Conservation (phyloP, 2,113 vertebrate genomes). For the Tragelaphus strepsiceros region DNA sequence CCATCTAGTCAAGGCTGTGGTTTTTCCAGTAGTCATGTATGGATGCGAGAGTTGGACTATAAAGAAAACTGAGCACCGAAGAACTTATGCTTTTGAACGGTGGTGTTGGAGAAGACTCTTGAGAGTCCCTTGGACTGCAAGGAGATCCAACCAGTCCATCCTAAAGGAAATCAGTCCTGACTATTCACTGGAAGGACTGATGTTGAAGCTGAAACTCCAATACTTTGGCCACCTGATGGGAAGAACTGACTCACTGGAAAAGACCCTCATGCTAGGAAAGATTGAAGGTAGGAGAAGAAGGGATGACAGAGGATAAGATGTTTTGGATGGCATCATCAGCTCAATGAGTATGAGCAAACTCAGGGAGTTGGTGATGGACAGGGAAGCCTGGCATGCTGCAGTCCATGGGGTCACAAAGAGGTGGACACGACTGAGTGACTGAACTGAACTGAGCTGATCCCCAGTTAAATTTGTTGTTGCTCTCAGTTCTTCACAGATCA, state of each 20-base stretch:
- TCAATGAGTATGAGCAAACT: background rate
- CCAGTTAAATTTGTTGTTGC: background rate
- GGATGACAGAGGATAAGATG: background rate
- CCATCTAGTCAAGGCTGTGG: background rate
- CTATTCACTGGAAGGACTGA: too few relatives aligned
- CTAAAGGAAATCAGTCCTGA: too few relatives aligned
- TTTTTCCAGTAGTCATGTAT: too few relatives aligned
- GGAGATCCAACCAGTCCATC: too few relatives aligned
- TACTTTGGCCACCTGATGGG: background rate
- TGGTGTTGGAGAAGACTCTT: too few relatives aligned
- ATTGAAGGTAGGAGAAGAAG: background rate
- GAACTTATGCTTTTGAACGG: too few relatives aligned
- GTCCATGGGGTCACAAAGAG: background rate
- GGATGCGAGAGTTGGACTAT: background rate
- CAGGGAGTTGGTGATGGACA: background rate
- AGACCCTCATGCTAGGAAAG: background rate
- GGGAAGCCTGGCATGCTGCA: background rate
- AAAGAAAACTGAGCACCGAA: too few relatives aligned
- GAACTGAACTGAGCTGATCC: background rate
- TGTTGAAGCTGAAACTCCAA: background rate
- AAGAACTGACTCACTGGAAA: background rate
- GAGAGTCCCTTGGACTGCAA: too few relatives aligned
- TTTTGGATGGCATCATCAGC: rapidly evolving
- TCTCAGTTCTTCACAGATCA: background rate
- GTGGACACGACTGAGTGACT: background rate